Conservation (phyloP, 1,140 invertebrate genomes). For the Periplaneta americana region DNA sequence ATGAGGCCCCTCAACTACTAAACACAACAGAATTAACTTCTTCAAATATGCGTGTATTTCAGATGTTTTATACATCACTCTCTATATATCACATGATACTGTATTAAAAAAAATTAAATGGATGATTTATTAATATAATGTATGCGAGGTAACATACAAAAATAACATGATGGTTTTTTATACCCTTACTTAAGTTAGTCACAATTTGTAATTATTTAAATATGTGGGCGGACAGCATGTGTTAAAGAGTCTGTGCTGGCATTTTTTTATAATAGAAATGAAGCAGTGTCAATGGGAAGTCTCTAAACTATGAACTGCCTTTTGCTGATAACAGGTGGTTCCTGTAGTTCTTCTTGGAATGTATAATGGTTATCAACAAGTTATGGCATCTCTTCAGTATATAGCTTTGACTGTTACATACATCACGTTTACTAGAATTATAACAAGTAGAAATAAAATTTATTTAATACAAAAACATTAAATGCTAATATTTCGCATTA, state of each 20-base stretch:
- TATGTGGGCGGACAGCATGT: not conserved
- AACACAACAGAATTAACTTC: too few relatives aligned
- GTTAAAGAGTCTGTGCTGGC: not conserved
- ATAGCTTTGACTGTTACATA: not conserved
- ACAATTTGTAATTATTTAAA: too few relatives aligned
- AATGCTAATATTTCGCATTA: not conserved
- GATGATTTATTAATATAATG: too few relatives aligned
- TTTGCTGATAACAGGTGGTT: not conserved
- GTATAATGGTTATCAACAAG: not conserved
- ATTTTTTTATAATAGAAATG: not conserved
- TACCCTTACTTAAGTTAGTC: too few relatives aligned
- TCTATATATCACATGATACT: too few relatives aligned
- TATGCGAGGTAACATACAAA: too few relatives aligned
- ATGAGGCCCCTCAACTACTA: too few relatives aligned
- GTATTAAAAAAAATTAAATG: too few relatives aligned
- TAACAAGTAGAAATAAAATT: not conserved
- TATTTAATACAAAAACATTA: not conserved
- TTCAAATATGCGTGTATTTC: too few relatives aligned
- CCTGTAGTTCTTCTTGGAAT: not conserved
- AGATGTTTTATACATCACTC: too few relatives aligned
- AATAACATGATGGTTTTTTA: too few relatives aligned
- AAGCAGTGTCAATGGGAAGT: not conserved
- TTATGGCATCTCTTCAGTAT: not conserved
- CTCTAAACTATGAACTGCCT: not conserved
- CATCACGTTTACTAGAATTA: not conserved